Evolutionary conservation across 2,888 invertebrate genomes (phyloP).

Genomic region (Athetis lepigone): DNA sequence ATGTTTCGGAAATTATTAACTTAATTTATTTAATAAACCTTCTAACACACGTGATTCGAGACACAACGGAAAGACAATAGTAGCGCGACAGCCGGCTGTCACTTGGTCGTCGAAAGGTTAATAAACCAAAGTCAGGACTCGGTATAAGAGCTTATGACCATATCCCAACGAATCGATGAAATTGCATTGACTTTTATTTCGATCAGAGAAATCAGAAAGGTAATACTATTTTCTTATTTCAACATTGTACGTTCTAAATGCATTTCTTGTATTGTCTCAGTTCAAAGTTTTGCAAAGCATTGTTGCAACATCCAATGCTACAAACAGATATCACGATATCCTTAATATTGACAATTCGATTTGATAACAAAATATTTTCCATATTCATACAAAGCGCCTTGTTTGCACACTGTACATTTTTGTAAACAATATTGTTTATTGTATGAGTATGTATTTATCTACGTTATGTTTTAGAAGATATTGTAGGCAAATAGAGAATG

Average conservation of each 20-base stretch:
- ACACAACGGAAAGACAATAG: too few relatives aligned
- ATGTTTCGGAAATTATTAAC: too few relatives aligned
- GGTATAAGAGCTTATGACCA: neutral
- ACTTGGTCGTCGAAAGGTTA: too few relatives aligned
- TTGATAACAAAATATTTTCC: conserved; percentile 26
- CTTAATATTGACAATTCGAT: conserved; percentile 34
- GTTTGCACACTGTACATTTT: conserved; percentile 12
- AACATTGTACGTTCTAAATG: conserved; percentile 36
- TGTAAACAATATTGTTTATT: conserved; percentile 4
- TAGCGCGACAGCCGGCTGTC: too few relatives aligned
- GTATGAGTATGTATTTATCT: neutral
- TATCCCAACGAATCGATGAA: too few relatives aligned
- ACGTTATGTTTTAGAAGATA: neutral
- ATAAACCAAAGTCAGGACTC: too few relatives aligned
- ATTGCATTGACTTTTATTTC: neutral
- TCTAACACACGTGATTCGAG: too few relatives aligned
- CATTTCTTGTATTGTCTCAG: conserved; percentile 27
- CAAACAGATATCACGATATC: conserved; percentile 22
- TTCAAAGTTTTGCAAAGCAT: conserved; percentile 25
- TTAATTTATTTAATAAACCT: too few relatives aligned
- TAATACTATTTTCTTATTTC: neutral
- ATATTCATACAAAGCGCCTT: conserved; percentile 19
- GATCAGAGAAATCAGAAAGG: neutral
- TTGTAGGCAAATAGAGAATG: neutral
- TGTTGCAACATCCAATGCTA: conserved; percentile 12